Evolutionary conservation across 2,888 invertebrate genomes (phyloP).

Genomic region (Entomobrya multifasciata): DNA sequence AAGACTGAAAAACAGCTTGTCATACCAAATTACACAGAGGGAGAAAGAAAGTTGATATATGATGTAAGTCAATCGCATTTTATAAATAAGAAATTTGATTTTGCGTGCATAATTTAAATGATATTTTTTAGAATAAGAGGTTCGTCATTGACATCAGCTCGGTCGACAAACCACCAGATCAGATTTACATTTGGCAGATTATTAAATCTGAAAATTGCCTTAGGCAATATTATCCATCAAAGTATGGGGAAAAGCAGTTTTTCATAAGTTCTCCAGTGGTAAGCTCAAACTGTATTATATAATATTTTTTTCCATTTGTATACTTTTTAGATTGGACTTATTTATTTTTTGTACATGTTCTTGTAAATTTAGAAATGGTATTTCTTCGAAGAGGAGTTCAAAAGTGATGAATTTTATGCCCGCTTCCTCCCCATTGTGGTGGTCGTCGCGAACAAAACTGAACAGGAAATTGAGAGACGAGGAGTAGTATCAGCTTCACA

Average conservation of each 20-base stretch:
- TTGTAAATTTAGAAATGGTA: constrained; percentile 43
- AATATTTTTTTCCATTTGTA: background rate
- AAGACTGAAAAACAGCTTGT: no score
- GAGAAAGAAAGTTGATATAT: background rate
- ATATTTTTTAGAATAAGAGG: background rate
- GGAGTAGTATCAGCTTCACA: background rate
- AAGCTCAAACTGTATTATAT: no score
- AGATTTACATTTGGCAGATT: constrained; percentile 42
- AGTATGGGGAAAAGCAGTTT: constrained; percentile 18
- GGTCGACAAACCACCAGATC: background rate
- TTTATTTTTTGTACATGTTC: no score
- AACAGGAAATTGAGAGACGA: no score
- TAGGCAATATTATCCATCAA: constrained; percentile 17
- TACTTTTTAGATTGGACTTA: no score
- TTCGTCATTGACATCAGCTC: constrained; percentile 22
- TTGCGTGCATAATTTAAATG: no score
- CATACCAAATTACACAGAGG: background rate
- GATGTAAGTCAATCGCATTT: background rate
- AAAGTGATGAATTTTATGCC: constrained; percentile 1
- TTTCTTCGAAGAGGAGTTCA: constrained; percentile 45
- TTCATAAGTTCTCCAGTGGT: constrained; percentile 29
- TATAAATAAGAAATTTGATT: background rate
- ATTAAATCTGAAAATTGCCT: background rate
- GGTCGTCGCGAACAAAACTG: background rate
- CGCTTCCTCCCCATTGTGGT: constrained; percentile 32